phyloP scores from a whole-genome alignment of 2,797 vertebrate genomes.

The Lepilemur septentrionalis region DNA sequence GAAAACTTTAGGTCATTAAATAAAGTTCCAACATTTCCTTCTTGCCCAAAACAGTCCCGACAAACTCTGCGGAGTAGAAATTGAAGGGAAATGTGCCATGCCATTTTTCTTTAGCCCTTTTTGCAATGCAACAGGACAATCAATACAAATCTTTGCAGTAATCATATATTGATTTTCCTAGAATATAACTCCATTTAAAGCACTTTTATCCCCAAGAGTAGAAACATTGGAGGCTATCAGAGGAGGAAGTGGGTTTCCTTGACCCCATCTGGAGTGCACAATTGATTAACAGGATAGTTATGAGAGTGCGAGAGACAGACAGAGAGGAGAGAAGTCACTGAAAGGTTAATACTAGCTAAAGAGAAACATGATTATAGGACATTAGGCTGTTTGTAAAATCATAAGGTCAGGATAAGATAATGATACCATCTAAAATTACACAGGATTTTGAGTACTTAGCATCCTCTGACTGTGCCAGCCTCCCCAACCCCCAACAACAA shows the following conservation, averaged over 20 bases:
- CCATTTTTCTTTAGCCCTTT: slow-evolving; percentile 87
- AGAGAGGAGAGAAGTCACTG: slow-evolving; percentile 88
- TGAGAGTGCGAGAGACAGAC: slow-evolving; percentile 65
- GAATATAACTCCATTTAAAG: slow-evolving; percentile 96
- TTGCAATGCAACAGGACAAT: slow-evolving; percentile 88
- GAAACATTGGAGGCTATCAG: slow-evolving; percentile 90
- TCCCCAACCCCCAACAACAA: neutral
- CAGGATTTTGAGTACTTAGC: slow-evolving; percentile 85
- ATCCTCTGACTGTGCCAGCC: slow-evolving; percentile 38
- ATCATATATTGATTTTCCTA: slow-evolving; percentile 97
- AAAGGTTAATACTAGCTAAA: slow-evolving; percentile 90
- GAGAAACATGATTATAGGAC: slow-evolving; percentile 91
- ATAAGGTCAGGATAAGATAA: slow-evolving; percentile 91
- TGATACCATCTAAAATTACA: slow-evolving; percentile 88
- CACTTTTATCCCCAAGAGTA: slow-evolving; percentile 91
- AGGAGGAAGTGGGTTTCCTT: slow-evolving; percentile 91
- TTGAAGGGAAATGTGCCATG: slow-evolving; percentile 77
- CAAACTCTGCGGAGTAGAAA: slow-evolving; percentile 77
- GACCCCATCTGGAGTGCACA: slow-evolving; percentile 94
- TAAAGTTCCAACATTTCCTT: slow-evolving; percentile 77
- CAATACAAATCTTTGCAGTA: slow-evolving; percentile 93
- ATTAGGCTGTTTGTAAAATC: slow-evolving; percentile 92
- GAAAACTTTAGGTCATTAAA: slow-evolving; percentile 81
- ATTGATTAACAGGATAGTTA: slow-evolving; percentile 94
- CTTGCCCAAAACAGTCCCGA: slow-evolving; percentile 75